Evolutionary conservation across 2,113 vertebrate genomes (phyloP).

Genomic region (Pelusios castaneus): DNA sequence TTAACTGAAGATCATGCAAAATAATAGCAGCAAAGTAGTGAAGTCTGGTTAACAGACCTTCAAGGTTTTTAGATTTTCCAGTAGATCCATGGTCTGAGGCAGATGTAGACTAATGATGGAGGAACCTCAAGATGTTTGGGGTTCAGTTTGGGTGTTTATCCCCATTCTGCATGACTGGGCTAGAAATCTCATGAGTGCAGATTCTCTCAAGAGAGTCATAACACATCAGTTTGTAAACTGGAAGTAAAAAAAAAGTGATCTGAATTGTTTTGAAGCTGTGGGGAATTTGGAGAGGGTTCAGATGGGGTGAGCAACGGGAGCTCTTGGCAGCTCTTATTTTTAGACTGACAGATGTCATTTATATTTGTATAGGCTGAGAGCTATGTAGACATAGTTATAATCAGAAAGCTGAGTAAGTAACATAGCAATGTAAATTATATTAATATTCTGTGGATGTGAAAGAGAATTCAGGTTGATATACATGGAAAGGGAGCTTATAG

Average conservation of each 20-base stretch:
- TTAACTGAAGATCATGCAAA: neutral
- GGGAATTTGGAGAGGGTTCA: neutral
- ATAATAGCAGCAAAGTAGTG: rapidly evolving
- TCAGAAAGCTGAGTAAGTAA: neutral
- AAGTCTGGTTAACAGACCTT: neutral
- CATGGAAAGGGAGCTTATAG: neutral
- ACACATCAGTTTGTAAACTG: neutral
- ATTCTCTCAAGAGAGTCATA: neutral
- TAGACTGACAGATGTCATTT: neutral
- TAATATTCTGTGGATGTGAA: neutral
- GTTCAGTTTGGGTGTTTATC: neutral
- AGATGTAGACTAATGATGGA: neutral
- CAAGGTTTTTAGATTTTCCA: neutral
- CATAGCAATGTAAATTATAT: neutral
- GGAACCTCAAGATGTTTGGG: neutral
- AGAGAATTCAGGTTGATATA: neutral
- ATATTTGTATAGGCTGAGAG: neutral
- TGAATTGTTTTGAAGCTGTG: neutral
- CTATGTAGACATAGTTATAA: neutral
- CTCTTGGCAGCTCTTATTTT: neutral
- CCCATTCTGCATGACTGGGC: neutral
- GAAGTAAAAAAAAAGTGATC: neutral
- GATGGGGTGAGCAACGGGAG: neutral
- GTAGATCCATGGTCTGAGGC: no score
- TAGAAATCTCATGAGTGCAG: neutral